Base-by-base conservation (phyloP, 1,140 invertebrate genomes). In the Drosophila tristis region DNA sequence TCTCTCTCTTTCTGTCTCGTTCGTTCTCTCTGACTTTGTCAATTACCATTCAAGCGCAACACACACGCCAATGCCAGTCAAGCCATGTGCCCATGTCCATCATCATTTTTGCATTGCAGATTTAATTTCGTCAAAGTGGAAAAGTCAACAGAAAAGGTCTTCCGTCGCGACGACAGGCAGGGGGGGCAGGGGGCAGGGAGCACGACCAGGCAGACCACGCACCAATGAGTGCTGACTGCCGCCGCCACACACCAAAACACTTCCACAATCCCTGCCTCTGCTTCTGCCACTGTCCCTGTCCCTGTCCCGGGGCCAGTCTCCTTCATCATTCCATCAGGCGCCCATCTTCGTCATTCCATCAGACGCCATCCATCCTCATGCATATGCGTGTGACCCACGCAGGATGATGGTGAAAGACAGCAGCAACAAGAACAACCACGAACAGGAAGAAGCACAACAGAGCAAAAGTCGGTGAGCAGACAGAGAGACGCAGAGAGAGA, bases 51-150 rank as follows among this genome's bases (percentile, higher is more conserved):
- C 70, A 64, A 74, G 78, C 81, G 49, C 58, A 68, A 70, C 63
- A 66, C 63, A 66, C 39, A 63, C 23, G 42, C 35, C 35, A 39
- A 13, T 39, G 11, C 35, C 48, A 42, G 39, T 57, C 48, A 70
- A 53, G 51, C 62, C 66, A 31, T 57, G 62, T 39, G 35, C 35
- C 42, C 50, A 49, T 54, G 63, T 80, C 57, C 68, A 63, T 74
- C 50, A 73, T 55, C 35, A 53, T 78, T 89, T 86, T 81, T 79
- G 82, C 82, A 86, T 86, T 86, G 77, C 79, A 76, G 84, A 89
- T 87, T 87, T 89, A 89, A 87, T 87, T 86, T 82, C 70, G 57
- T 78, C 74, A 87, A 82, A 86, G 74, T 87, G 74, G 78, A 87
- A 81, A 78, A 87, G 78, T 87, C 84, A 87, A 76, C 66, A 50